These are phyloP conservation scores for Sphenodon punctatus DNA, from an alignment of 2,797 vertebrate genomes.

Conservation along the genomic window DNA sequence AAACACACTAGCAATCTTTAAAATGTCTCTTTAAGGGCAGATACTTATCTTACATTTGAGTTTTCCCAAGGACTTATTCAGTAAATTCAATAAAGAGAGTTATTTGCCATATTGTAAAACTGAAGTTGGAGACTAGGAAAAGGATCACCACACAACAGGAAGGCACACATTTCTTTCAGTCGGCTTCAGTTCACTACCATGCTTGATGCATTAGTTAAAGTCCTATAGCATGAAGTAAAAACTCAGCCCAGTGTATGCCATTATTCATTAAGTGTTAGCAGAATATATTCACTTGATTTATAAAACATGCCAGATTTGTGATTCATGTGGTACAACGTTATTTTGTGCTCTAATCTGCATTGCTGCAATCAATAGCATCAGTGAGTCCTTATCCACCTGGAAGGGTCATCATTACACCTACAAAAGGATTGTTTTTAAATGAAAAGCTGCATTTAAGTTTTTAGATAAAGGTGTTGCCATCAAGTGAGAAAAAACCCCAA, in stretches of 20 bases:
- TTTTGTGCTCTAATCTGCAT: not conserved
- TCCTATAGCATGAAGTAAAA: slow-evolving; percentile 1
- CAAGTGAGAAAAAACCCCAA: not conserved
- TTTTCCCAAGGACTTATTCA: no score
- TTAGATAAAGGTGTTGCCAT: slow-evolving; percentile 2
- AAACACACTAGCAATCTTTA: not conserved
- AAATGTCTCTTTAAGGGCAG: not conserved
- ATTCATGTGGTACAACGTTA: slow-evolving; percentile 27
- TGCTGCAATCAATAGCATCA: slow-evolving; percentile 22
- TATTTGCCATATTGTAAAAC: no score
- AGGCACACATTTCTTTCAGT: not conserved
- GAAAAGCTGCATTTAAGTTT: not conserved
- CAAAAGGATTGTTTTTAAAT: slow-evolving; percentile 19
- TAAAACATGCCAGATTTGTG: slow-evolving; percentile 55
- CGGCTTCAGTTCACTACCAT: not conserved
- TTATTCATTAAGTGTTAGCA: slow-evolving; percentile 35
- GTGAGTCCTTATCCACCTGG: slow-evolving; percentile 34
- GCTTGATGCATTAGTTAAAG: slow-evolving; percentile 3
- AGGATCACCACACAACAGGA: not conserved
- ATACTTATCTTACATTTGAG: not conserved
- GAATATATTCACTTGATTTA: slow-evolving; percentile 6
- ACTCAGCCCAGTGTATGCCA: not conserved
- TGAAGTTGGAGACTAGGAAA: no score
- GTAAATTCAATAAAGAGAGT: no score
- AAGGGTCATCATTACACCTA: slow-evolving; percentile 34